Evolutionary conservation across 2,888 invertebrate species (phyloP), one percentile per base, ranked within the genome.

Genomic region (Fragum whitleyi): DNA sequence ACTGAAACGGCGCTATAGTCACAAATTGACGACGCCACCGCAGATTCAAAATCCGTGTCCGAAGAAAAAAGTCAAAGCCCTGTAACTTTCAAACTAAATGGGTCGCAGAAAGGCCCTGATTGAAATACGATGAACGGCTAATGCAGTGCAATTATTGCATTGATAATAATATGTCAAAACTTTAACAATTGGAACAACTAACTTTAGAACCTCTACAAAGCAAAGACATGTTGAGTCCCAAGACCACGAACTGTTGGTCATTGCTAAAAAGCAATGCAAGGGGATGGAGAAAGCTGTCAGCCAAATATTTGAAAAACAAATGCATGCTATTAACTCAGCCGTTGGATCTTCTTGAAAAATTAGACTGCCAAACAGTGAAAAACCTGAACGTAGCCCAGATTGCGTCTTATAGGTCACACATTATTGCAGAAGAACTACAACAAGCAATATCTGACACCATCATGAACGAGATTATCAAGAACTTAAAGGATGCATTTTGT

Each of bases 391-490:
- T 65, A 7, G 65, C 21, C 19, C 32, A 55, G 16, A 72, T 57
- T 71, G 77, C 77, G 26, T 47, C 77, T 19, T 71, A 77, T 32
- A 62, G 32, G 21, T 77, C 67, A 9, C 32, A 39, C n/a, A 26
- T 29, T 21, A 32, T 65, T 32, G 77, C 65, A 3, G 53, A 72
- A 39, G 72, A 77, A 67, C 36, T 77, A 11, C 77, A 77, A 28
- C 28, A 77, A 39, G 62, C 71, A 26, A 51, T 71, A 36, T 51
- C 78, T 32, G 62, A 74, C 23, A 51, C 42, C 3, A 39, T 77
- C 6, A 65, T 42, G 57, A 55, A 23, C 28, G 67, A 65, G 16
- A 71, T 55, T 26, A n/a, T 71, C 23, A 7, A 53, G 14, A 53
- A 77, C 26, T 21, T 71, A 21, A 71, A 65, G 26, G 23, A 55